phyloP scores from a whole-genome alignment of 2,797 vertebrate genomes.

The Tragelaphus eurycerus region DNA sequence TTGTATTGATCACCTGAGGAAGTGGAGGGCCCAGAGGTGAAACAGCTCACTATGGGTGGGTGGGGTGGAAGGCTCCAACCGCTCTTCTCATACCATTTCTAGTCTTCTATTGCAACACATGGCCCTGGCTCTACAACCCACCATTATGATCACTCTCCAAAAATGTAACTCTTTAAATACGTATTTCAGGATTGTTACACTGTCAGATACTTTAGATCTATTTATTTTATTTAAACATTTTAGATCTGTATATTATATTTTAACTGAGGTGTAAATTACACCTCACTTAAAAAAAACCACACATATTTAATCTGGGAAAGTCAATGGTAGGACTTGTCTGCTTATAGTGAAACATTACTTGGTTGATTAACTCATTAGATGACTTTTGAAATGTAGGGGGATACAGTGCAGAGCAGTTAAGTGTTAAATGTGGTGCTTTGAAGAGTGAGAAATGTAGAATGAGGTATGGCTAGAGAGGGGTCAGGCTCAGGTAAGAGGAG shows the following conservation, averaged over 20 bases:
- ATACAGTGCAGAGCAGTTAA: not conserved
- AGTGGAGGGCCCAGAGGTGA: not conserved
- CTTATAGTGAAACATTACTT: not conserved
- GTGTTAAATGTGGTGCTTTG: not conserved
- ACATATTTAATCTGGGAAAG: not conserved
- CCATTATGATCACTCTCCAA: not conserved
- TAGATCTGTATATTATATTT: not conserved
- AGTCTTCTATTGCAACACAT: not conserved
- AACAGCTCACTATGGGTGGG: not conserved
- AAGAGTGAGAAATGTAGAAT: not conserved
- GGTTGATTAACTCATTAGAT: not conserved
- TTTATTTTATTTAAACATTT: not conserved
- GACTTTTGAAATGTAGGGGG: not conserved
- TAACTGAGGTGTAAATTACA: not conserved
- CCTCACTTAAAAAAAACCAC: not conserved
- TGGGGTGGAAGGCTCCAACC: not conserved
- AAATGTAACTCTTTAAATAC: not conserved
- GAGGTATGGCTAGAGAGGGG: not conserved
- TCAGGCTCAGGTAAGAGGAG: not conserved
- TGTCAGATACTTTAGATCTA: not conserved
- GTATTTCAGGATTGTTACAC: not conserved
- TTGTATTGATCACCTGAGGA: not conserved
- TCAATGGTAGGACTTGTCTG: conserved; percentile 6
- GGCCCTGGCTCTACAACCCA: not conserved
- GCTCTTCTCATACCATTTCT: not conserved